Percentiles rank a stretch among this genome's conserved stretches.
Conservation (phyloP, 2,797 vertebrate genomes). For the Glyptemys insculpta region DNA sequence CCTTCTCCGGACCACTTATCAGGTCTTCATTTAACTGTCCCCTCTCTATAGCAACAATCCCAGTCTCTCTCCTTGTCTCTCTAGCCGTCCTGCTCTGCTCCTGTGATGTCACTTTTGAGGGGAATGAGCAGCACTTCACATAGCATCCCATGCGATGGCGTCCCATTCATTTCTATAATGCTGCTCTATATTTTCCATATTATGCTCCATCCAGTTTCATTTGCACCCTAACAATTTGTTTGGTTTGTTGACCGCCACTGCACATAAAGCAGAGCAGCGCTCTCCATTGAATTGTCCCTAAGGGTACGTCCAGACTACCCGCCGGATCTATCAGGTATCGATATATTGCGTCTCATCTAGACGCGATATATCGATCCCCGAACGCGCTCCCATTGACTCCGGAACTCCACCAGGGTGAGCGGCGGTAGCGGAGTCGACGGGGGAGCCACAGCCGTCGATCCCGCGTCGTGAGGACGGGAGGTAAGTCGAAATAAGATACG, state of each 20-base stretch:
- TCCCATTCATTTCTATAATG: neutral
- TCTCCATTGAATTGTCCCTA: neutral
- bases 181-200: neutral
- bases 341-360: no score
- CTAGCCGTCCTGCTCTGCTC: neutral
- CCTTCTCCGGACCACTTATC: no score
- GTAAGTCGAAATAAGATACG: no score
- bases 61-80: neutral
- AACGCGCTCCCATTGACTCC: no score
- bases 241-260: neutral
- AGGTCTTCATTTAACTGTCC: neutral
- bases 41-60: neutral
- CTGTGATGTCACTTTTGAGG: neutral
- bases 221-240: neutral
- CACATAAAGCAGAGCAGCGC: neutral
- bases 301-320: no score
- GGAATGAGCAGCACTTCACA: neutral
- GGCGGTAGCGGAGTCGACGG: no score
- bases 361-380: no score
- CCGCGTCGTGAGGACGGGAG: no score
- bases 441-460: no score
- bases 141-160: neutral
- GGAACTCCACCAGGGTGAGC: no score
- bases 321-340: no score
- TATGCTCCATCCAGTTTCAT: neutral